Evolutionary conservation across 2,888 invertebrate genomes (phyloP).

Genomic region (Achlya flavicornis): DNA sequence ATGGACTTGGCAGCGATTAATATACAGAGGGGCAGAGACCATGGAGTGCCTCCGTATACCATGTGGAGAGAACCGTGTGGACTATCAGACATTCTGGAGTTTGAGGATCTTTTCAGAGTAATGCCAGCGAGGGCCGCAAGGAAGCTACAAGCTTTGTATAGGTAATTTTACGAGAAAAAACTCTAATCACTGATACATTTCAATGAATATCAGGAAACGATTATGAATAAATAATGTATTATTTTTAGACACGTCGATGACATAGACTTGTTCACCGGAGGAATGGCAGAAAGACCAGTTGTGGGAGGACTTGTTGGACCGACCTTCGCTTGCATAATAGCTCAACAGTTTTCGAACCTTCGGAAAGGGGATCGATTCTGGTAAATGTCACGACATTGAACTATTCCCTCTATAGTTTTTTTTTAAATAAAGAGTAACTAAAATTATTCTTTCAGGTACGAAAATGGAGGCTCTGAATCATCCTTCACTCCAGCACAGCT

Average conservation of each 20-base stretch:
- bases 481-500: conserved; percentile 91
- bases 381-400: conserved; percentile 53
- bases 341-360: conserved; percentile 91
- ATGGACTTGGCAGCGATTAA: conserved; percentile 95
- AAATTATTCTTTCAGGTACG: conserved; percentile 83
- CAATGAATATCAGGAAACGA: background rate
- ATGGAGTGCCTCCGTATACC: conserved; percentile 92
- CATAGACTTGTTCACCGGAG: conserved; percentile 93
- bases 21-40: conserved; percentile 93
- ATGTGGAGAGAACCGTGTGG: conserved; percentile 92
- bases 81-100: conserved; percentile 85
- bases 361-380: conserved; percentile 92
- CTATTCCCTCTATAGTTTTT: background rate
- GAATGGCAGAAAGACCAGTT: conserved; percentile 91
- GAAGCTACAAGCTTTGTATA: conserved; percentile 85
- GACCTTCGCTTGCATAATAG: conserved; percentile 94
- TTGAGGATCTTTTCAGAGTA: conserved; percentile 88
- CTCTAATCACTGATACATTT: too few relatives aligned
- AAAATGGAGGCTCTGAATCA: conserved; percentile 89
- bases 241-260: conserved; percentile 87
- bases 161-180: conserved; percentile 44
- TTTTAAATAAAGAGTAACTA: background rate
- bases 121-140: conserved; percentile 86
- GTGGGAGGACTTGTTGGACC: conserved; percentile 92
- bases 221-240: background rate